Conservation (phyloP, 2,797 vertebrate genomes). For the Hephaestus fuliginosus region DNA sequence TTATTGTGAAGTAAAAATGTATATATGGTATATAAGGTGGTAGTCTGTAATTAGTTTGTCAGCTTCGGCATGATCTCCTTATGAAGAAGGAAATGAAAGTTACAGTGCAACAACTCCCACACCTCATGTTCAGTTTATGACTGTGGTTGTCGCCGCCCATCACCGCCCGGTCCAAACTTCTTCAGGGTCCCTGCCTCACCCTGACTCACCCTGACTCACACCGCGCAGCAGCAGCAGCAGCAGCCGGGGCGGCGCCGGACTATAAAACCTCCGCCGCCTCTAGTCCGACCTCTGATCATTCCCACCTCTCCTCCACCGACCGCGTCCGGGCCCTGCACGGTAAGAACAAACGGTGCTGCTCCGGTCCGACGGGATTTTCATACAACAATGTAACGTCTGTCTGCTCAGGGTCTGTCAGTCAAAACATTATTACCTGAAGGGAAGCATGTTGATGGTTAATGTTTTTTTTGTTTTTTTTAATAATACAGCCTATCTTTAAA, state of each 20-base stretch:
- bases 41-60: no score
- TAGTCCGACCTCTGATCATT: conserved; percentile 45
- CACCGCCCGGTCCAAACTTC: neutral
- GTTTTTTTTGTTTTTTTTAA: neutral
- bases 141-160: neutral
- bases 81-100: neutral
- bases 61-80: neutral
- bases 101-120: neutral
- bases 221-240: neutral
- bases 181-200: no score
- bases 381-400: neutral
- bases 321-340: conserved; percentile 49
- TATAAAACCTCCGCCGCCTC: conserved; percentile 69
- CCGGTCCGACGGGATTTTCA: neutral
- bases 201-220: conserved; percentile 44
- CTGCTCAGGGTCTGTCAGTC: neutral
- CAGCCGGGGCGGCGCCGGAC: conserved; percentile 69
- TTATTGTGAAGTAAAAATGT: neutral
- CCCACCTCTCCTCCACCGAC: conserved; percentile 20
- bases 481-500: neutral
- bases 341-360: conserved; percentile 59
- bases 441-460: neutral
- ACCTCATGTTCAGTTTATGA: neutral
- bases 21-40: neutral
- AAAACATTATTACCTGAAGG: neutral